Evolutionary conservation across 2,888 invertebrate genomes (phyloP), one percentile per base, ranked within the genome.

Genomic region (Pimpla rufipes): DNA sequence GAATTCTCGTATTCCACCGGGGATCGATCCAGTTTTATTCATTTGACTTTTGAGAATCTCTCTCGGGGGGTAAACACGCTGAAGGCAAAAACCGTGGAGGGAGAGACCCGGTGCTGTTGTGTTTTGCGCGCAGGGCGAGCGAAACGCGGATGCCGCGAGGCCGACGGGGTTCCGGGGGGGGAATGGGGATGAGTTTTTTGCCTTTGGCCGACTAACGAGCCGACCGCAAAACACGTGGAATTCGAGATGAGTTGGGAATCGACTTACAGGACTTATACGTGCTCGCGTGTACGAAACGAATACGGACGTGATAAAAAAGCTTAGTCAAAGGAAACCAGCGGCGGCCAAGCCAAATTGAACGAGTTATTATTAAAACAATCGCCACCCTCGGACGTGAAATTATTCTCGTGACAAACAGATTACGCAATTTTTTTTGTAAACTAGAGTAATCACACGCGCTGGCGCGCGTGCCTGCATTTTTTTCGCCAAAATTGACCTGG

Each of bases 161-260:
- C 57, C 13, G 57, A 52, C 35, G 21, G 45, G 70, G 50, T 18
- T 1, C 59, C 35, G 18, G 10, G 21, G 21, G 50, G 59, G 40
- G 21, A 77, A 64, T 18, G 37, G 81, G 79, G 74, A 82, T 80
- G 80, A 82, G 77, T 82, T 84, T 85, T 73, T 85, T 85, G 80
- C 78, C 40, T 55, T 71, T 55, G 73, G 77, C 82, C 57, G 40
- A 64, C 79, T 79, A 82, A 82, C 82, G 79, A 83, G 79, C 73
- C 62, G 80, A 78, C 81, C 64, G 77, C 78, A 78, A 79, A 78
- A 76, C 67, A 64, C 71, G 64, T 71, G 78, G 80, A 76, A 86
- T 84, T 83, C 68, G 73, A 86, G 83, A 81, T 78, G 74, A 87
- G 71, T 81, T 68, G 66, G 55, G 66, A 66, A 73, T 71, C 70